phyloP scores from a whole-genome alignment of 2,888 invertebrate species.

The Acleris holmiana region DNA sequence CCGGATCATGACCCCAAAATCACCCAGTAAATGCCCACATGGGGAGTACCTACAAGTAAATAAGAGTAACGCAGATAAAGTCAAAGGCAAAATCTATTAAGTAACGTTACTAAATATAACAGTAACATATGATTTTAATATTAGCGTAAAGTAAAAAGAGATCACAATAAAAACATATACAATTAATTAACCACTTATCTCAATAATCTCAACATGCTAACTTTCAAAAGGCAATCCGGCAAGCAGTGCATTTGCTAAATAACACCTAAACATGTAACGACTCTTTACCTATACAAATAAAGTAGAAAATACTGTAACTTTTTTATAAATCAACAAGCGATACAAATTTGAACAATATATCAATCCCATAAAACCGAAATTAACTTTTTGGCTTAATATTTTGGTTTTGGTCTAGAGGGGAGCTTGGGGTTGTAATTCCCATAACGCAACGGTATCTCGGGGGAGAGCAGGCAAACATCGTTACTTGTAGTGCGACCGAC shows the following conservation, averaged over 20 bases:
- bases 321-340: neutral
- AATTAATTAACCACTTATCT: slow-evolving; percentile 38
- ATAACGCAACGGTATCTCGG: slow-evolving; percentile 72
- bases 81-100: too few relatives aligned
- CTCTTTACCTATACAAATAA: neutral
- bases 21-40: too few relatives aligned
- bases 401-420: slow-evolving; percentile 52
- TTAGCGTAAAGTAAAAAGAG: slow-evolving; percentile 9
- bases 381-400: slow-evolving; percentile 38
- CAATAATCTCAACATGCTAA: slow-evolving; percentile 29
- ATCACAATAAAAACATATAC: slow-evolving; percentile 21
- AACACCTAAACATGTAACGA: neutral
- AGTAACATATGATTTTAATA: too few relatives aligned
- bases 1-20: too few relatives aligned
- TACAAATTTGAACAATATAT: slow-evolving; percentile 1
- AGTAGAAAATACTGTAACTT: neutral
- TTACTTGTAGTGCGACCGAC: slow-evolving; percentile 49
- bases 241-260: slow-evolving; percentile 26
- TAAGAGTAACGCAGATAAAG: too few relatives aligned
- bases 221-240: slow-evolving; percentile 12
- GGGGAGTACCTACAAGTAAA: too few relatives aligned
- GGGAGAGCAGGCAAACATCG: slow-evolving; percentile 75
- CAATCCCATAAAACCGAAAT: neutral
- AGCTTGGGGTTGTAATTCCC: slow-evolving; percentile 67
- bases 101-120: too few relatives aligned